A percentile compares a stretch with the other conserved stretches of the same genome.
Evolutionary conservation across 2,113 vertebrate species (phyloP).

Genomic region (Nothoprocta perdicaria): DNA sequence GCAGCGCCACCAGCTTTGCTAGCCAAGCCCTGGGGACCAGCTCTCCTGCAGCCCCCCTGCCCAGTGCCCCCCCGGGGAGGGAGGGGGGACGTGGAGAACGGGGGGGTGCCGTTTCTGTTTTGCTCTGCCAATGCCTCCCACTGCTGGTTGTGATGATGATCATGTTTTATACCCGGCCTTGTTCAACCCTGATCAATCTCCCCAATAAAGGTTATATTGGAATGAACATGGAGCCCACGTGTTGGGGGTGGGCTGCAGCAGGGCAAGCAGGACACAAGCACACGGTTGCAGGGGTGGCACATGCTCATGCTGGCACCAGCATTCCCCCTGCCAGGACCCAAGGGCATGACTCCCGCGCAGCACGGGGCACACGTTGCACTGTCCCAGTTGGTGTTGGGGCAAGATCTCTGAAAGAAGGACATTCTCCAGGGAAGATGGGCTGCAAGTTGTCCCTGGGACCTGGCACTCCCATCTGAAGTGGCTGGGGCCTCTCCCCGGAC

Average conservation of each 20-base stretch:
- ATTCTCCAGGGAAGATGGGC: background rate
- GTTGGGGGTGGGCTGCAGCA: fast-evolving
- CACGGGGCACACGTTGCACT: background rate
- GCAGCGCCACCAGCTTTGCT: background rate
- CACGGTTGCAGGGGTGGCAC: fast-evolving
- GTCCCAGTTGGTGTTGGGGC: fast-evolving
- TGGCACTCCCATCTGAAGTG: fast-evolving
- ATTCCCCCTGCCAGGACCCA: background rate
- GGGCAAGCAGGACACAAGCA: background rate
- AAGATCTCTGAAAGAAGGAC: background rate
- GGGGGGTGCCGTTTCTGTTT: background rate
- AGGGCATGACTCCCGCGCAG: no score
- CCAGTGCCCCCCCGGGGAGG: background rate
- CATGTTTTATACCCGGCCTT: slow-evolving; percentile 72
- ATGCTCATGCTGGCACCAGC: background rate
- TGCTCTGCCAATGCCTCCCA: slow-evolving; percentile 61
- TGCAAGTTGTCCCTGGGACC: background rate
- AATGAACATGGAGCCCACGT: background rate
- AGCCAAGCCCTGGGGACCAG: background rate
- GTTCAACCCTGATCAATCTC: slow-evolving; percentile 49
- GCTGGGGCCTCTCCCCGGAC: background rate
- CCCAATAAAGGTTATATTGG: slow-evolving; percentile 74
- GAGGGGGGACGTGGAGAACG: background rate
- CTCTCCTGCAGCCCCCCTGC: background rate
- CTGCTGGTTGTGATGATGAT: slow-evolving; percentile 59